phyloP scores from a whole-genome alignment of 2,113 vertebrate species.

The Megaleporinus macrocephalus region DNA sequence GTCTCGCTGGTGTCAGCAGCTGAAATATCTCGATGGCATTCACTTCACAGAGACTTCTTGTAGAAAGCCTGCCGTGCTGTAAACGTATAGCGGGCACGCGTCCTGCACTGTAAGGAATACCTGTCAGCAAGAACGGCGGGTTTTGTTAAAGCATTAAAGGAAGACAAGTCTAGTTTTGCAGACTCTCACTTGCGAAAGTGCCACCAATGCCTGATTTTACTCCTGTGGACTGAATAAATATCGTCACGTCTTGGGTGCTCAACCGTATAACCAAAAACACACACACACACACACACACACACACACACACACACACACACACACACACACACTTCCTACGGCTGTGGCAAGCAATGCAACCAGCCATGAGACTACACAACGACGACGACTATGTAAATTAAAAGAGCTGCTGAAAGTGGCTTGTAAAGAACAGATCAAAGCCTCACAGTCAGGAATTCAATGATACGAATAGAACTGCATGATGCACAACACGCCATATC shows the following conservation, averaged over 20 bases:
- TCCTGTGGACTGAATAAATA: background rate
- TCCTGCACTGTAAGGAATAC: background rate
- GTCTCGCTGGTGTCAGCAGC: background rate
- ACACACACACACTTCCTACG: too few relatives aligned
- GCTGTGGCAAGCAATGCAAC: background rate
- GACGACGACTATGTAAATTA: background rate
- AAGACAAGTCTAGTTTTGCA: background rate
- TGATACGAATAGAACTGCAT: too few relatives aligned
- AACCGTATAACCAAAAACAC: too few relatives aligned
- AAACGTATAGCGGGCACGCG: background rate
- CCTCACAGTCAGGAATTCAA: background rate
- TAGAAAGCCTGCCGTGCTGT: background rate
- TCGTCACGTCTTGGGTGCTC: too few relatives aligned
- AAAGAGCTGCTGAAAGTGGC: background rate
- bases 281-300: too few relatives aligned
- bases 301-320: too few relatives aligned
- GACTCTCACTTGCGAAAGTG: background rate
- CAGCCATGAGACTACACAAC: too few relatives aligned
- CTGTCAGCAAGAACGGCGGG: background rate
- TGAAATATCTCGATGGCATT: background rate
- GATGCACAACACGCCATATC: too few relatives aligned
- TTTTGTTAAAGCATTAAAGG: background rate
- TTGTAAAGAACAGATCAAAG: background rate
- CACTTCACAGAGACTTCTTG: background rate
- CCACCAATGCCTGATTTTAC: background rate